phyloP scores from a whole-genome alignment of 1,140 invertebrate genomes.

The Heterodera carotae region DNA sequence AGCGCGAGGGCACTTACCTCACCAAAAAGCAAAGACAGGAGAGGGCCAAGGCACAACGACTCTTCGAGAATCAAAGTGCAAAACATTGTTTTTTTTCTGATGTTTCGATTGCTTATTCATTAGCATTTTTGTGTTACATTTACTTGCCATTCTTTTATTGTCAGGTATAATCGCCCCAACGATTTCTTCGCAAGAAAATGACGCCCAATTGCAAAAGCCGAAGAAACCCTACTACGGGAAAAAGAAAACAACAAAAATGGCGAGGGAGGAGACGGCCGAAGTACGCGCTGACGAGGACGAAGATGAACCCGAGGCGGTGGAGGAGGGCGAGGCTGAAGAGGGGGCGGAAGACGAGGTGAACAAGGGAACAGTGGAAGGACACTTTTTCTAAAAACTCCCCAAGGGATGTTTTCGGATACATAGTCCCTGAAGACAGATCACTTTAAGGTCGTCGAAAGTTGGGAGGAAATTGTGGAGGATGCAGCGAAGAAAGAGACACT shows the following conservation, averaged over 20 bases:
- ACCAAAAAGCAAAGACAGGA: constrained; percentile 54
- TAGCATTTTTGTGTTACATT: constrained; percentile 1
- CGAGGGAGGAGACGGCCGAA: constrained; percentile 6
- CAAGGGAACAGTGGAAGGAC: constrained; percentile 20
- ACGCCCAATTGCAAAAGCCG: constrained; percentile 28
- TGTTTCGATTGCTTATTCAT: constrained; percentile 29
- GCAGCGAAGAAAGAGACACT: background rate
- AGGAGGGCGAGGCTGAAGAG: constrained; percentile 20
- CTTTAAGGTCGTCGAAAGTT: constrained; percentile 47
- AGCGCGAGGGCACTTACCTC: constrained; percentile 60
- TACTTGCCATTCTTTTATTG: no score
- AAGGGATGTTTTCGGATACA: no score
- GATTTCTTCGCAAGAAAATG: constrained; percentile 16
- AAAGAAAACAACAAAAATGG: constrained; percentile 51
- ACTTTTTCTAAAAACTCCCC: background rate
- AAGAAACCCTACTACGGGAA: constrained; percentile 54
- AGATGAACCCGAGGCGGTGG: constrained; percentile 5
- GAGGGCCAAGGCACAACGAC: constrained; percentile 24
- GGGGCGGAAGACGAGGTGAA: constrained; percentile 31
- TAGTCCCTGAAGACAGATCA: no score
- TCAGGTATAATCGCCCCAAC: constrained; percentile 30
- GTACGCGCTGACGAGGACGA: constrained; percentile 5
- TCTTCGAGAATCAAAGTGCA: constrained; percentile 47
- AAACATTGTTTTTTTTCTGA: no score
- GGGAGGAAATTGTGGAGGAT: constrained; percentile 49